Evolutionary conservation across 2,113 vertebrate genomes (phyloP), one percentile per base, ranked within the genome.

Genomic region (Trichechus manatus): DNA sequence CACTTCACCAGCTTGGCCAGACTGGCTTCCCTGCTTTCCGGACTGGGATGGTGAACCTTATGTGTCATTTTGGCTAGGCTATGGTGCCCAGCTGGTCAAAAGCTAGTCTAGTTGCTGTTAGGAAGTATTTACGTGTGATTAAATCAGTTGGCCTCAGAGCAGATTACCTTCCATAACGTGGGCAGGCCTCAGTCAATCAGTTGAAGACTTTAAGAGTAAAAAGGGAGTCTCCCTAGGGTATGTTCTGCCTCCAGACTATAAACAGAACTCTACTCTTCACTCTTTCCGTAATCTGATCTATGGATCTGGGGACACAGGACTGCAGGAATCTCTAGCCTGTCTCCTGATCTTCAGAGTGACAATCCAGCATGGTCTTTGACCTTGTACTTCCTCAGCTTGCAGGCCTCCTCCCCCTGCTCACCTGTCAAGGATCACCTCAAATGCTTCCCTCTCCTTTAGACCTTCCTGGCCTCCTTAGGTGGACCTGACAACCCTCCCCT

Each of bases 321-420:
- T 72, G n/a, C 19, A n/a, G 19, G 15, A 72, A 72, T 72, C 68
- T 72, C n/a, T 19, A 36, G 68, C 68, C n/a, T 72, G 14, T 72
- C n/a, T 20, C 17, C n/a, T 72, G n/a, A 74, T 11, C 70, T n/a
- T 36, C 17, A 72, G 33, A 72, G 33, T 72, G 70, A 92, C 29
- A 47, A n/a, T 5, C 56, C n/a, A 7, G 31, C 7, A n/a, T 0
- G 8, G 15, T 33, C 39, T 44, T 1, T 9, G 61, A 14, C 1
- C 50, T 33, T 11, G 59, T 6, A 25, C 63, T 64, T 50, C 36
- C 42, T 75, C 20, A 8, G 0, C 27, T 78, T 1, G 70, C 31
- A 63, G 80, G 53, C 25, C 2, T 7, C n/a, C 20, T 7, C 72
- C 23, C 27, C 50, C 77, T 56, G 11, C 87, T 82, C 36, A n/a